phyloP scores from a whole-genome alignment of 2,888 invertebrate genomes.

The Epistrophe grossulariae region DNA sequence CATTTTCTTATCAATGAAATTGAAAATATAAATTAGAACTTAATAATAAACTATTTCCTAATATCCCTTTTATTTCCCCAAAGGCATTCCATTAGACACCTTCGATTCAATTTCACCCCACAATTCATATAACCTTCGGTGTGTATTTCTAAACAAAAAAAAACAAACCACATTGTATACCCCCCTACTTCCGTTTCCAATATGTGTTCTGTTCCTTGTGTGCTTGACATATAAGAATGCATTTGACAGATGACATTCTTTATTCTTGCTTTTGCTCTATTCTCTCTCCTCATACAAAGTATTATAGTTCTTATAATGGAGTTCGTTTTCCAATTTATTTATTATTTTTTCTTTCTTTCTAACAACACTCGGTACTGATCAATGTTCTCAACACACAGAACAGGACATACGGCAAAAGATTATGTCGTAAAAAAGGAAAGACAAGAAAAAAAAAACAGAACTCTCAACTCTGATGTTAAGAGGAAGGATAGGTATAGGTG shows the following conservation, averaged over 20 bases:
- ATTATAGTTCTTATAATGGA: constrained; percentile 16
- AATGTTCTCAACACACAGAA: constrained; percentile 18
- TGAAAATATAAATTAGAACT: not conserved
- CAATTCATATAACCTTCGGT: constrained; percentile 17
- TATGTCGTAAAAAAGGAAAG: not conserved
- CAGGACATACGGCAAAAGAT: constrained; percentile 25
- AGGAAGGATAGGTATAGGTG: constrained; percentile 18
- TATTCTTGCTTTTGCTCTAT: constrained; percentile 8
- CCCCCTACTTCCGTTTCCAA: not conserved
- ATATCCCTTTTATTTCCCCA: not conserved
- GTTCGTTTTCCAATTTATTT: constrained; percentile 52
- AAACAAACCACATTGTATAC: not conserved
- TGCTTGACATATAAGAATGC: constrained; percentile 35
- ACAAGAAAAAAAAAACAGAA: not conserved
- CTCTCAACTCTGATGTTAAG: constrained; percentile 14
- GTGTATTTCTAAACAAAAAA: constrained; percentile 10
- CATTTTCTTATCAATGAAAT: not conserved
- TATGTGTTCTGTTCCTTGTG: constrained; percentile 9
- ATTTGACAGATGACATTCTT: constrained; percentile 58
- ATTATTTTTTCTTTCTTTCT: constrained; percentile 18
- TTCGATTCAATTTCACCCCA: constrained; percentile 9
- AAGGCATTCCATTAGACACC: constrained; percentile 21
- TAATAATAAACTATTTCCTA: constrained; percentile 4
- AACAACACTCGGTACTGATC: constrained; percentile 28
- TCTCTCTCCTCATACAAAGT: not conserved